Base-by-base conservation (phyloP, 2,888 invertebrate species). In the Congeria kusceri region DNA sequence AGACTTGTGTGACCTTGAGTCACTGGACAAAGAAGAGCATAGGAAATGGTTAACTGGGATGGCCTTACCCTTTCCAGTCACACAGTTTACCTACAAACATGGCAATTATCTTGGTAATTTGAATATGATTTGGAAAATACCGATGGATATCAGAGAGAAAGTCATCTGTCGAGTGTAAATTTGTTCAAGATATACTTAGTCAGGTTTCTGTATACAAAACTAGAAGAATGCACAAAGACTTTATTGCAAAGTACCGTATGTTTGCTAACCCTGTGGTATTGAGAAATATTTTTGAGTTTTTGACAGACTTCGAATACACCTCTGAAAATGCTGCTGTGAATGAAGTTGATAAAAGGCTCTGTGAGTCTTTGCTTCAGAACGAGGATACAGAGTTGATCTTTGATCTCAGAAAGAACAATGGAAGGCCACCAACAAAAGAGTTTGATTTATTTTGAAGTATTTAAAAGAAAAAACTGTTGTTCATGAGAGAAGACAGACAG, bases 91-190 rank as follows among this genome's bases (percentile, higher is more conserved):
- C 18, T 68, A 57, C 23, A 68, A 47, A 28, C 58, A 59, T 46
- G 68, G 59, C 3, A 68, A 68, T 47, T 59, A 68, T 27, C n/a
- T 68, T 4, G 68, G 68, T 44, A 68, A 68, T 44, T 3, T 68
- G 25, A 68, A 68, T 46, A 46, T 59, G 28, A 23, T 68, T 4
- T 68, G 59, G 59, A 68, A 61, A 59, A 59, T 46, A 59, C 68
- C 68, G 23, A 2, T 28, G 61, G 59, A 59, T 25, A 44, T 39
- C 25, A 39, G 39, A n/a, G n/a, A 61, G 61, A 27, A 27, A 58
- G 25, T 18, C 68, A 9, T 27, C 46, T 39, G 68, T 23, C 25
- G 57, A 53, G 32, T 66, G 56, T 29, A 7, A 29, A 66, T 3
- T 56, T 29, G 66, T 66, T 1, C 29, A 66, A 23, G 56, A 56